Base-by-base conservation (phyloP, 2,888 invertebrate genomes). In the Tromatobia lineatoria region DNA sequence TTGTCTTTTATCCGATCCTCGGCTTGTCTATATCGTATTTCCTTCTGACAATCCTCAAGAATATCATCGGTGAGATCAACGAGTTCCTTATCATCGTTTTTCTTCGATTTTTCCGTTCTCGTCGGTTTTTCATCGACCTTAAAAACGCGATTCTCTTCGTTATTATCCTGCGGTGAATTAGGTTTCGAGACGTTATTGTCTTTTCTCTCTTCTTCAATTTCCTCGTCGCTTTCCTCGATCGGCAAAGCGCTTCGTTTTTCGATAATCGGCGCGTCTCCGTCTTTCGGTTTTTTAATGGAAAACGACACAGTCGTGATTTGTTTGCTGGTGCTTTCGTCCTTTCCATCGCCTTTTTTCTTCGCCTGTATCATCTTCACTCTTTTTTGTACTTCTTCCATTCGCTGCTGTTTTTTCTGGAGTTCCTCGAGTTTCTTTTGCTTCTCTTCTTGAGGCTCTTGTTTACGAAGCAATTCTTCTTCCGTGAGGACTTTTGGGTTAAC, bases 251-350 rank as follows among this genome's bases (percentile, higher is more conserved):
- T 97, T 10, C 93, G 89, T 92, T 96, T 97, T 74, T 94, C 94
- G 3, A 96, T 95, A 1, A 96, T 93, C 1, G 95, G 94, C 0
- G 95, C 94, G 67, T 96, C 96, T 0, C 96, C 96, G 80, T 97
- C 98, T 91, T 97, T 97, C 0, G 96, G 94, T 91, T 98, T 98
- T 90, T 97, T 97, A 57, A 98, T 97, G 0, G 97, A 98, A 93
- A 98, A 98, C 81, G 97, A 97, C 0, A 98, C 97, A 0, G 97
- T 93, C 0, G 92, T 93, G 23, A 93, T 89, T 77, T 91, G 93
- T 66, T 91, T 93, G 3, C 75, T 78, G 4, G 81, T 80, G 29
- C 74, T 64, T 25, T 92, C 83, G 91, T 93, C 87, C 88, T 93
- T 86, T 73, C 87, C 81, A 23, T 93, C 91, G 6, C 89, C 83